Conservation (phyloP, 2,797 vertebrate genomes). For the Basileuterus tristriatus region DNA sequence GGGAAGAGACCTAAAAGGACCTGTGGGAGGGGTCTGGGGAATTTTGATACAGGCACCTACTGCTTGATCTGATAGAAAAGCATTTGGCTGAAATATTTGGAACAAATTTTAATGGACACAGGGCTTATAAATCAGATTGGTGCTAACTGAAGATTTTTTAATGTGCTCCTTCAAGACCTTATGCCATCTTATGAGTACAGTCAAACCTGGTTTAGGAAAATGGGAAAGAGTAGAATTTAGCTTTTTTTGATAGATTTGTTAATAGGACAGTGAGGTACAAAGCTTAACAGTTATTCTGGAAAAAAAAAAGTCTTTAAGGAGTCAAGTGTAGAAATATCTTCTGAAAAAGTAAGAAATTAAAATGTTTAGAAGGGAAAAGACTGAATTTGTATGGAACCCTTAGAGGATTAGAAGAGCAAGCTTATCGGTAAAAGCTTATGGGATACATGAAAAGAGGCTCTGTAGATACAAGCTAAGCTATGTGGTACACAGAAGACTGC, state of each 20-base stretch:
- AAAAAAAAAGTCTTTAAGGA: neutral
- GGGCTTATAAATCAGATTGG: neutral
- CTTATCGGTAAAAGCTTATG: conserved; percentile 5
- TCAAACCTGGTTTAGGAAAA: neutral
- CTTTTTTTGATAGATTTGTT: neutral
- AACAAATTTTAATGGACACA: neutral
- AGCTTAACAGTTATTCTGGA: neutral
- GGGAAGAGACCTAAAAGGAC: neutral
- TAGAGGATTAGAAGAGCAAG: neutral
- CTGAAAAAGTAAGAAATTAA: conserved; percentile 27
- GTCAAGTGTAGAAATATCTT: neutral
- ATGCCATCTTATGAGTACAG: neutral
- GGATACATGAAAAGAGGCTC: neutral
- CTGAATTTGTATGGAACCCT: neutral
- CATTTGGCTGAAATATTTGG: neutral
- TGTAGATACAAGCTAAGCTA: neutral
- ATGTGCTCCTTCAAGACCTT: neutral
- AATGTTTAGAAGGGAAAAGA: conserved; percentile 2
- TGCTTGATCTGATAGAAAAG: neutral
- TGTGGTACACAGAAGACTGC: neutral
- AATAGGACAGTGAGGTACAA: neutral
- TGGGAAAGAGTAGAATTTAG: neutral
- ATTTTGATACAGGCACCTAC: neutral
- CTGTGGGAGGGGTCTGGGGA: neutral
- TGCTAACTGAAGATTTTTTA: neutral